These are phyloP conservation scores for Sipha flava DNA, from an alignment of 1,140 invertebrate genomes.

Conservation along the genomic window DNA sequence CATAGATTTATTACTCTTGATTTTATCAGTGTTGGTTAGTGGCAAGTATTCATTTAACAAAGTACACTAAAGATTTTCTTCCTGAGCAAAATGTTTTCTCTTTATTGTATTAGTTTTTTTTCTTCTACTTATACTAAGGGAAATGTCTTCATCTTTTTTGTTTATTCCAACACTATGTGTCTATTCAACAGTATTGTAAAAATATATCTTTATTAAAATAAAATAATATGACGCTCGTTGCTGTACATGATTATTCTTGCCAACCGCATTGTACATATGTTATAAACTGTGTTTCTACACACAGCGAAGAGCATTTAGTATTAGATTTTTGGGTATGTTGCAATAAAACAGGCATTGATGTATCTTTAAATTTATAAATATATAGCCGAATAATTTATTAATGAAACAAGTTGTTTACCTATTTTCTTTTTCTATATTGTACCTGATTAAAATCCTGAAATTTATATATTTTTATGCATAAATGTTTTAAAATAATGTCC, in stretches of 20 bases:
- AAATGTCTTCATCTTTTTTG: not conserved
- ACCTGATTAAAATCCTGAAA: conserved; percentile 9
- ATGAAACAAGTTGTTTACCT: not conserved
- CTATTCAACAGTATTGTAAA: not conserved
- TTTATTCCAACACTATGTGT: not conserved
- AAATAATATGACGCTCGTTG: not conserved
- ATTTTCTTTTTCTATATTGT: not conserved
- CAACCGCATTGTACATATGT: not conserved
- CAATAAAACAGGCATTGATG: not conserved
- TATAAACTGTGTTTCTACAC: not conserved
- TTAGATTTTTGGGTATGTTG: not conserved
- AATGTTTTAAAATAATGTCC: not conserved
- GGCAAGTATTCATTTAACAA: no score
- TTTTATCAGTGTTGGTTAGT: no score
- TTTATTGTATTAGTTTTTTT: not conserved
- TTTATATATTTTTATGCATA: not conserved
- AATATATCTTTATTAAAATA: not conserved
- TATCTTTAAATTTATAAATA: not conserved
- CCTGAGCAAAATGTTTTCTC: not conserved
- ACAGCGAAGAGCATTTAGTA: not conserved
- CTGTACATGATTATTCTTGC: not conserved
- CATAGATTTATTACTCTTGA: not conserved
- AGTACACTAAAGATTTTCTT: no score
- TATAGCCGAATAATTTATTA: not conserved
- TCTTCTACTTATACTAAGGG: not conserved